Base-by-base conservation (phyloP, 2,113 vertebrate species). In the Spermophilus dauricus region DNA sequence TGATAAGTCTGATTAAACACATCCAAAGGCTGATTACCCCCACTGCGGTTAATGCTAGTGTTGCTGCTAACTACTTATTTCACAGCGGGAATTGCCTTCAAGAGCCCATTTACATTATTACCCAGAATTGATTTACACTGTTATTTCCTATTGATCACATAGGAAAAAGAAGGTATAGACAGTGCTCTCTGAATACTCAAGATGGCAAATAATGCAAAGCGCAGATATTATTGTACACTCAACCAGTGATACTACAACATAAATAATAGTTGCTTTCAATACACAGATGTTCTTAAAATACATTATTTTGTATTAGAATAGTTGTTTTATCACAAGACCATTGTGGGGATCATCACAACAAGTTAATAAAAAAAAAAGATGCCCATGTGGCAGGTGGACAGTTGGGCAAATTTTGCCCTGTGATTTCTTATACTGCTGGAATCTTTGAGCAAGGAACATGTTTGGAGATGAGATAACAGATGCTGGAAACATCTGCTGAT, bases 1-100 rank as follows among this genome's bases (percentile, higher is more conserved):
- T 97, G 98, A 98, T 98, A 98, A 98, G 98, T 98, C 98, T 98
- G 98, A 98, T 99, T 99, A 99, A 98, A 98, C 87, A 98, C 96
- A 98, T 98, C 94, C 96, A 96, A 97, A 97, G 96, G 92, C 97
- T 97, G 97, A 98, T 98, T 98, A 98, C 87, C 98, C 98, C 97
- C 82, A 97, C 98, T 96, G 98, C 0, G 45, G 95, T 96, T 98
- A 99, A 98, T 98, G 96, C 98, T 51, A 97, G 89, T 97, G 95
- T 98, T 96, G 8, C 97, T 97, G 92, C 98, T 98, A 98, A 98
- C 98, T 98, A 96, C 98, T 99, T 98, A 98, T 96, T 98, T 98
- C 98, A 96, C 98, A 98, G 98, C 86, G n/a, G 97, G 98, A 96
- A 95, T 48, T 98, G 97, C 93, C 98, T 98, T 98, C 80, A 58